phyloP scores from a whole-genome alignment of 2,888 invertebrate genomes.

The Eupithecia vulgata region DNA sequence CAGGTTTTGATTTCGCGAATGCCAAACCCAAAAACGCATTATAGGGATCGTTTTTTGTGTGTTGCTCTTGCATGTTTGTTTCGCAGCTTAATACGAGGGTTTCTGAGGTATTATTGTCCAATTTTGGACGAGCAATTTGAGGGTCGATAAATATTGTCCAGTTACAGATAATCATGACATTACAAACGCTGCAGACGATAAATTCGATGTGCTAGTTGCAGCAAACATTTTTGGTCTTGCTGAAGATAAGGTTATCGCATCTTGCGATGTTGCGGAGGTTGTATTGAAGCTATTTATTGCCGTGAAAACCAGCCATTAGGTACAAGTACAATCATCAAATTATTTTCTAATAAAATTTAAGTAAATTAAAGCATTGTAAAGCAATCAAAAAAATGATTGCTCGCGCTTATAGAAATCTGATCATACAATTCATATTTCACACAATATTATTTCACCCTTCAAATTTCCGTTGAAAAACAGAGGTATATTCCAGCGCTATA shows the following conservation, averaged over 20 bases:
- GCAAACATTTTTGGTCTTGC: slow-evolving; percentile 26
- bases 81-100: slow-evolving; percentile 32
- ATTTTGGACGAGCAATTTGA: slow-evolving; percentile 30
- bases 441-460: slow-evolving; percentile 34
- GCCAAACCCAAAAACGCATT: slow-evolving; percentile 36
- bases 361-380: slow-evolving; percentile 24
- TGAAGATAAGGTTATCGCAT: slow-evolving; percentile 31
- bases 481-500: slow-evolving; percentile 42
- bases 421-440: slow-evolving; percentile 32
- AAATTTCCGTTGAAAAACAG: slow-evolving; percentile 31
- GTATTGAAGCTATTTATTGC: slow-evolving; percentile 26
- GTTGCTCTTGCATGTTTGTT: slow-evolving; percentile 37
- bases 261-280: slow-evolving; percentile 18
- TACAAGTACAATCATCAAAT: not conserved
- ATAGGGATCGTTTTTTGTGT: slow-evolving; percentile 35
- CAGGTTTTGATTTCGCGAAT: slow-evolving; percentile 46
- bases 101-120: slow-evolving; percentile 33
- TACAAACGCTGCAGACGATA: slow-evolving; percentile 28
- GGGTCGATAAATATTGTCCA: slow-evolving; percentile 32
- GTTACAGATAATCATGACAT: slow-evolving; percentile 37
- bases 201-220: slow-evolving; percentile 32
- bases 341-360: not conserved
- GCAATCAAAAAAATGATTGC: slow-evolving; percentile 28
- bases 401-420: slow-evolving; percentile 28
- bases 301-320: not conserved